Evolutionary conservation across 1,140 invertebrate genomes (phyloP), one percentile per base, ranked within the genome.

Genomic region (Philaenus spumarius): DNA sequence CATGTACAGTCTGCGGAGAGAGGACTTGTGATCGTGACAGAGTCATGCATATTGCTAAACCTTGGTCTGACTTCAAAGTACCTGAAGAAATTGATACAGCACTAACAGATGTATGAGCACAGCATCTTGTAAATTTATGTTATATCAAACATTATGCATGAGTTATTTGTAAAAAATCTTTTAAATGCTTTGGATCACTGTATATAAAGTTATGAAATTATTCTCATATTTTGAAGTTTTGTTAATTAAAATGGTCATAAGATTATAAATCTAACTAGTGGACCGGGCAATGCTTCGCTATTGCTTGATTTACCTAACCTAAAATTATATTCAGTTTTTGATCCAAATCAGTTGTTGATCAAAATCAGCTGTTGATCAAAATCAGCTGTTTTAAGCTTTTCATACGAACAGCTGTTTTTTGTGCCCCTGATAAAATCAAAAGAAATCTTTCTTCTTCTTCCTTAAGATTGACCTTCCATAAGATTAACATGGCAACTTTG

Each of bases 11-110:
- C 24, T 65, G 64, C 42, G 64, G 64, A 39, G 64, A 65, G 51
- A 30, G 48, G 6, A 69, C 69, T 15, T 82, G 80, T 68, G 68
- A 67, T 23, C 72, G 80, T 51, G 79, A 81, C 70, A 72, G 76
- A 61, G 67, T 72, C 3, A 70, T 69, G 24, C 71, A 73, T 30
- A 64, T 62, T 40, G 47, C 71, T 15, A 73, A 81, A 60, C 85
- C 85, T 35, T 87, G 84, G 84, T 79, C 76, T 43, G 78, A 80
- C 60, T 64, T 88, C 9, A 72, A 77, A 50, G 75, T 87, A 62
- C 78, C 79, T 58, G 74, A 80, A 66, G 79, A 82, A 68, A 72
- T 87, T 24, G 84, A 87, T 73, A 68, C 76, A 64, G 80, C 84
- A 37, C 73, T 87, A 63, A 82, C 85, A 77, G 78, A 86, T 74